phyloP scores from a whole-genome alignment of 1,140 invertebrate species.

The Amyelois transitella region DNA sequence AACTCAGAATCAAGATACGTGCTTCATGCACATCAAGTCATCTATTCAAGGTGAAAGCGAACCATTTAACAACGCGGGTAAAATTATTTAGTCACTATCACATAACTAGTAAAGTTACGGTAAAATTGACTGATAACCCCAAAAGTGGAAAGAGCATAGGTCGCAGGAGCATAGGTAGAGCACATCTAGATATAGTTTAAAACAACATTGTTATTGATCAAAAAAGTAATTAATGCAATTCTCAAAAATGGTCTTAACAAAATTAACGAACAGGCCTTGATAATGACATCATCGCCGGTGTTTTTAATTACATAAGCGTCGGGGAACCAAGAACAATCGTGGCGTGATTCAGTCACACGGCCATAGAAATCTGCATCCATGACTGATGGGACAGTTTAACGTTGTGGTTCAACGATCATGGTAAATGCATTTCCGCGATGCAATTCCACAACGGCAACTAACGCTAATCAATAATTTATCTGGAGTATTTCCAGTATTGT shows the following conservation, averaged over 20 bases:
- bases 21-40: no score
- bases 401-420: neutral
- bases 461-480: neutral
- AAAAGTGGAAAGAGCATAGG: no score
- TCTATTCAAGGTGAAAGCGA: no score
- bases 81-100: no score
- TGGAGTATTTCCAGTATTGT: neutral
- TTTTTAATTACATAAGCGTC: neutral
- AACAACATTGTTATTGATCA: no score
- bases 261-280: slow-evolving; percentile 7
- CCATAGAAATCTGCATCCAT: neutral
- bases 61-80: no score
- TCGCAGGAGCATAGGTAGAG: no score
- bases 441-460: neutral
- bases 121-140: no score
- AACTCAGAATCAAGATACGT: no score
- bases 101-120: no score
- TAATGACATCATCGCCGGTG: slow-evolving; percentile 11
- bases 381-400: neutral
- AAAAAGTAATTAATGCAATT: neutral
- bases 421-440: neutral
- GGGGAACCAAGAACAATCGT: neutral
- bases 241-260: neutral
- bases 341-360: neutral
- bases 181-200: no score